Evolutionary conservation across 2,797 vertebrate species (phyloP).

Genomic region (Hylomyscus alleni): DNA sequence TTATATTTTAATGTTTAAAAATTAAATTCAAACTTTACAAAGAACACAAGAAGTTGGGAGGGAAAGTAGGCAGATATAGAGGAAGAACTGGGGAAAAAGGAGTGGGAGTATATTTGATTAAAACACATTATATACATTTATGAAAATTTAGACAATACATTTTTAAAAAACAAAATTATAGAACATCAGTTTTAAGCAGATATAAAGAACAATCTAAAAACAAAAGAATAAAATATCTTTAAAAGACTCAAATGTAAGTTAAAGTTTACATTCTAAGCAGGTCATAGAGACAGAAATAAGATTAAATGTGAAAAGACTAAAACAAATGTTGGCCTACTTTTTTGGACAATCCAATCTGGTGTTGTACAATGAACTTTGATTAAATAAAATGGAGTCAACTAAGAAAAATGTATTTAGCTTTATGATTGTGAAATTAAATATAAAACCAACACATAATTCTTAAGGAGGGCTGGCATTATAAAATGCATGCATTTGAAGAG

Average conservation of each 20-base stretch:
- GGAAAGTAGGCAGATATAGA: not conserved
- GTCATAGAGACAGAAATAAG: not conserved
- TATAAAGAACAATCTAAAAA: not conserved
- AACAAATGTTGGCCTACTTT: not conserved
- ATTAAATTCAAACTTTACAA: not conserved
- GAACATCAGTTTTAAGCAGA: not conserved
- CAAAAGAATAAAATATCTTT: not conserved
- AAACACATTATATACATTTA: not conserved
- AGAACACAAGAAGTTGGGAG: not conserved
- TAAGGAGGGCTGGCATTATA: not conserved
- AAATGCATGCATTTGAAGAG: not conserved
- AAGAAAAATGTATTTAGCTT: not conserved
- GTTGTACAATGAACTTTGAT: not conserved
- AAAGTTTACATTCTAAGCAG: conserved; percentile 24
- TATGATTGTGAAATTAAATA: not conserved
- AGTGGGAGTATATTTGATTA: not conserved
- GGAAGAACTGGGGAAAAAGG: not conserved
- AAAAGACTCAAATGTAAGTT: conserved; percentile 7
- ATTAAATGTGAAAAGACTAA: not conserved
- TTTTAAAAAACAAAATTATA: not conserved
- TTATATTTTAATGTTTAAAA: not conserved
- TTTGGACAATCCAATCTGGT: not conserved
- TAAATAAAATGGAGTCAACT: conserved; percentile 17
- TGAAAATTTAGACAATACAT: not conserved
- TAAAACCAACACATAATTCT: not conserved